Evolutionary conservation across 2,113 vertebrate species (phyloP), one percentile per base, ranked within the genome.

Genomic region (Tichodroma muraria): DNA sequence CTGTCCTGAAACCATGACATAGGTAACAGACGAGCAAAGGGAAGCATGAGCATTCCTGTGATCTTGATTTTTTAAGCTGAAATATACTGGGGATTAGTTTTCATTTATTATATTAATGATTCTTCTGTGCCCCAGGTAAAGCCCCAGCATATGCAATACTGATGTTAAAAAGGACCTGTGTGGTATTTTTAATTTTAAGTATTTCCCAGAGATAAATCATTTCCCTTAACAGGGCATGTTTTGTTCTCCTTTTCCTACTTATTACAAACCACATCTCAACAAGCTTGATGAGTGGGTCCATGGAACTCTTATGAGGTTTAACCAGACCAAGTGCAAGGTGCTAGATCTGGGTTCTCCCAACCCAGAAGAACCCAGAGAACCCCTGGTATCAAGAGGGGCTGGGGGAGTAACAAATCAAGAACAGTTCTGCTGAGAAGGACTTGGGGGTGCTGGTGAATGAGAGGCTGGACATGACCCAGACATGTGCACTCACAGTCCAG

Each of bases 401-500:
- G 38, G 19, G 10, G 8, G 4, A 72, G 17, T 5, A 54, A 50
- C 1, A 18, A 9, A 27, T 37, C 9, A 3, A 38, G 20, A 73
- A 1, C 4, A 73, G 24, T 33, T 9, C 21, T 44, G 8, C 3
- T 0, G 2, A 25, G 30, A 66, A 88, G 27, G 27, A 14, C 7
- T 7, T 60, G 14, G 5, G 27, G 4, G 2, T 59, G 17, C 13
- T 49, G 27, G 28, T 18, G 35, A 27, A 3, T 47, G 42, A 68
- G 13, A 31, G 27, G 17, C 30, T 73, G 66, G 28, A 63, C 28
- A 24, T 27, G 31, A 78, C 19, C 59, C 21, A 28, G 9, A 20
- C 3, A 11, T 35, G 45, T 0, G 28, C 4, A 2, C 28, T 56
- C 8, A 0, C 16, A 40, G 42, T 8, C 16, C 80, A 61, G 35